These are phyloP conservation scores for Mamestra configurata DNA, from an alignment of 1,140 invertebrate genomes.

Conservation along the genomic window DNA sequence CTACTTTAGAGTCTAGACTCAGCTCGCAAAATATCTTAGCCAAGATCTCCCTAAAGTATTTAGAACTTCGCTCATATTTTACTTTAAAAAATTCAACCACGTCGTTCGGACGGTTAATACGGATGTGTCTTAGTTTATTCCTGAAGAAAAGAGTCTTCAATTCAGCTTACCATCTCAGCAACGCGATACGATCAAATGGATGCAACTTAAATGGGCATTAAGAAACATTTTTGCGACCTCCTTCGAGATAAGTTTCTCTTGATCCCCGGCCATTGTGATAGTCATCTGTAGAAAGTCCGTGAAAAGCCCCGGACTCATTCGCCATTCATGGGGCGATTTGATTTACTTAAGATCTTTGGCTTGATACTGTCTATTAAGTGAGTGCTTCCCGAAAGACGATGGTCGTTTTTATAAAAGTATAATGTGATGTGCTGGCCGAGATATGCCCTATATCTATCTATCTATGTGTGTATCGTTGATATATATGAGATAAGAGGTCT, in stretches of 20 bases:
- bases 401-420: conserved; percentile 74
- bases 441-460: conserved; percentile 9
- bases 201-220: conserved; percentile 84
- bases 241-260: conserved; percentile 81
- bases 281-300: conserved; percentile 81
- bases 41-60: neutral
- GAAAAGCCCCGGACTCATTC: conserved; percentile 85
- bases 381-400: conserved; percentile 68
- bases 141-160: conserved; percentile 47
- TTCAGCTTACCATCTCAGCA: conserved; percentile 37
- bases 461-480: too few species aligned
- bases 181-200: conserved; percentile 75
- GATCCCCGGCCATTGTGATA: conserved; percentile 85
- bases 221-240: conserved; percentile 82
- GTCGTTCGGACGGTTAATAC: neutral
- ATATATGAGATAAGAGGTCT: neutral
- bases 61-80: neutral
- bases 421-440: conserved; percentile 35
- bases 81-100: neutral
- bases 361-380: conserved; percentile 86
- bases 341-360: conserved; percentile 86
- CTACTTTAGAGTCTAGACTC: conserved; percentile 65
- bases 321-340: conserved; percentile 87
- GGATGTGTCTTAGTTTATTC: neutral
- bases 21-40: neutral